Evolutionary conservation across 2,888 invertebrate species (phyloP).

Genomic region (Macropis europaea): DNA sequence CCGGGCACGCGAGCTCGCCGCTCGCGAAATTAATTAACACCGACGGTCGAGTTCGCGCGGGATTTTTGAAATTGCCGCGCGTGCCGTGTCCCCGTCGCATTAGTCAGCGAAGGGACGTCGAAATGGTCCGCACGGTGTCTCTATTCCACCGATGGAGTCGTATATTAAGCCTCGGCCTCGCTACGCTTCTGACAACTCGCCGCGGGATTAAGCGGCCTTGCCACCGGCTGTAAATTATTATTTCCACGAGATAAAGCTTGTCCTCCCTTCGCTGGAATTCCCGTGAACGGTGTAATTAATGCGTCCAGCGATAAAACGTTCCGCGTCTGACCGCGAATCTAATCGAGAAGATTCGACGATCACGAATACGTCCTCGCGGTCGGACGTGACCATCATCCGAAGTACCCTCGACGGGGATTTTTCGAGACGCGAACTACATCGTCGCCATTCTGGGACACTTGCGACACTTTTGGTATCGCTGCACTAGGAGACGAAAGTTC

Average conservation of each 20-base stretch:
- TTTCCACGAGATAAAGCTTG: conserved; percentile 66
- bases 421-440: neutral
- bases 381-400: conserved; percentile 29
- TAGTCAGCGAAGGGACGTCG: conserved; percentile 55
- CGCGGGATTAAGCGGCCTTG: conserved; percentile 60
- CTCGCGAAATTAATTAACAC: conserved; percentile 9
- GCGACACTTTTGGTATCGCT: too few relatives aligned
- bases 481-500: too few relatives aligned
- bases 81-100: conserved; percentile 66
- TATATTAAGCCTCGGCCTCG: conserved; percentile 23
- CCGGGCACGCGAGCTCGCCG: neutral
- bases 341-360: conserved; percentile 48
- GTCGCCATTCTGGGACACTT: too few relatives aligned
- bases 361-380: neutral
- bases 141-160: conserved; percentile 11
- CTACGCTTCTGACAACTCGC: conserved; percentile 38
- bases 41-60: neutral
- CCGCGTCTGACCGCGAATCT: conserved; percentile 24
- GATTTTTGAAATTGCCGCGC: conserved; percentile 7
- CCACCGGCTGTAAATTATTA: conserved; percentile 70
- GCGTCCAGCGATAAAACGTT: conserved; percentile 45
- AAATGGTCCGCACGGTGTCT: conserved; percentile 20
- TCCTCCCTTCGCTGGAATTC: conserved; percentile 18
- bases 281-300: conserved; percentile 50
- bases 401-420: neutral